phyloP scores from a whole-genome alignment of 2,113 vertebrate genomes.

The Pelvicachromis taeniatus region DNA sequence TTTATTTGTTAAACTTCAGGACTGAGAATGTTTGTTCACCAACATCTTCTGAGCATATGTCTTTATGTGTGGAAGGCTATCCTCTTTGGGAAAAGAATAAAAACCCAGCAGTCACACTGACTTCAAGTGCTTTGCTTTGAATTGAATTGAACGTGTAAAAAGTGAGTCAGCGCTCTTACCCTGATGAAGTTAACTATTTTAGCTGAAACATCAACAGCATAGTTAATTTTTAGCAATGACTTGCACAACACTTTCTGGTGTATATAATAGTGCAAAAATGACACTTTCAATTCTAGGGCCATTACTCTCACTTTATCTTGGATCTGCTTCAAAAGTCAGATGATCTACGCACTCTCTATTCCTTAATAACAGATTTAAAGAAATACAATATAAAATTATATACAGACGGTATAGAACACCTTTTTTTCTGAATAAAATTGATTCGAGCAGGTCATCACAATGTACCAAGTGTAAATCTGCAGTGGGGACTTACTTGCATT shows the following conservation, averaged over 20 bases:
- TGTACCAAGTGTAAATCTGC: too few species aligned
- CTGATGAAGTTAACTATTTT: background rate
- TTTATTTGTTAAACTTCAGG: background rate
- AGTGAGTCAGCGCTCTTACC: background rate
- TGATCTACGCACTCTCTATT: too few species aligned
- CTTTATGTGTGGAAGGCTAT: background rate
- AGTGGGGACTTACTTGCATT: too few species aligned
- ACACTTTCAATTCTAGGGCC: background rate
- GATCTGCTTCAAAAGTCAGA: background rate
- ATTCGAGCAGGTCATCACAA: too few species aligned
- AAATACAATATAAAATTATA: too few species aligned
- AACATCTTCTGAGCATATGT: background rate
- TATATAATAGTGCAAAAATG: background rate
- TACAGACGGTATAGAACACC: too few species aligned
- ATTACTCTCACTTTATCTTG: background rate
- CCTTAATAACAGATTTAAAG: too few species aligned
- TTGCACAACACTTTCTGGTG: background rate
- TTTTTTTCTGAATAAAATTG: too few species aligned
- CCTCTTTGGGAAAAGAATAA: background rate
- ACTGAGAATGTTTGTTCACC: background rate
- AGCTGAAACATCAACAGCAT: background rate
- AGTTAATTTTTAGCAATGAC: background rate
- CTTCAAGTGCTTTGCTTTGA: background rate
- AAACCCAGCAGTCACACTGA: background rate
- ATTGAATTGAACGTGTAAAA: background rate